Evolutionary conservation across 2,797 vertebrate species (phyloP), one percentile per base, ranked within the genome.

Genomic region (Protosalanx chinensis): DNA sequence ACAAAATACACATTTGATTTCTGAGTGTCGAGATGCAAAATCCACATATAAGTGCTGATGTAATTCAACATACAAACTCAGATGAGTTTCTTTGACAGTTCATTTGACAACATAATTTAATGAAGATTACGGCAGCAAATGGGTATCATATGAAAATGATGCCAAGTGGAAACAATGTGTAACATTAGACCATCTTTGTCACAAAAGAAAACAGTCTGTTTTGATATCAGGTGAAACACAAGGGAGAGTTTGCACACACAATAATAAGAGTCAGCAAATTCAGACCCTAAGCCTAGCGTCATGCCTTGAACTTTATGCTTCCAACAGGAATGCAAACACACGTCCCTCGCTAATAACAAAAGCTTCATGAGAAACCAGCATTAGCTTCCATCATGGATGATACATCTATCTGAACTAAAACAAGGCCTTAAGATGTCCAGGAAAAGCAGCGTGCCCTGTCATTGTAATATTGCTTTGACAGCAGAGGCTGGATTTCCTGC

Each of bases 401-500:
- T 46, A 64, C 46, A 41, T 37, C 63, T 64, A 37, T 46, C 46
- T 64, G n/a, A 64, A 35, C 62, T 33, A 33, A 64, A 64, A 64
- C 7, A 33, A 32, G 20, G 12, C 41, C 32, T 32, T 33, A 64
- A 64, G 62, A 64, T 33, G 35, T 64, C 30, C 37, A 64, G 63
- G 35, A 67, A 67, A 67, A 30, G 46, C 41, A 29, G 5, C 33
- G 64, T 29, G 23, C 37, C 41, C 37, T 46, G 3, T 67, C 46
- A 67, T 27, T 29, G 64, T 67, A 37, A 73, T 71, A 72, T 51
- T 87, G 83, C 85, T 87, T 83, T 87, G 83, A 83, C 79, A 85
- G 81, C 85, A 86, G 72, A 27, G 67, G 70, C 80, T 79, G 78
- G 76, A 84, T 83, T 88, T 88, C 84, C 85, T 88, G 84, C 73